Conservation (phyloP, 2,888 invertebrate species). For the Opisthograptis luteolata region DNA sequence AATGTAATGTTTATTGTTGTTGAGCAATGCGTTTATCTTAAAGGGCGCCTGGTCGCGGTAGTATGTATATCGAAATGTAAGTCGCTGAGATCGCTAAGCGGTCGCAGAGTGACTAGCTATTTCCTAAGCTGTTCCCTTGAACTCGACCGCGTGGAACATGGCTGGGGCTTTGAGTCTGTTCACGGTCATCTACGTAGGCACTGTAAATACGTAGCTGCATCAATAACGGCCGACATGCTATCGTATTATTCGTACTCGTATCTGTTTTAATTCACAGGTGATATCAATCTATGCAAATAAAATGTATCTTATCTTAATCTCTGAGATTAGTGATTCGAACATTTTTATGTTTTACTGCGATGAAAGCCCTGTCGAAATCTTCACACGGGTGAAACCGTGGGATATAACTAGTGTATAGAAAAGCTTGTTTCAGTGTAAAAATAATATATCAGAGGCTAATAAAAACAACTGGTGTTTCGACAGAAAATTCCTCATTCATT, state of each 20-base stretch:
- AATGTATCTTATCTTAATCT: too few relatives aligned
- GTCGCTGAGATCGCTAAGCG: constrained; percentile 13
- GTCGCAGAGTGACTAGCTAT: constrained; percentile 12
- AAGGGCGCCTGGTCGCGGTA: constrained; percentile 7
- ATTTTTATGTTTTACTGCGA: too few relatives aligned
- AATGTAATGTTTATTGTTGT: constrained; percentile 33
- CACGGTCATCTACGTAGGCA: constrained; percentile 40
- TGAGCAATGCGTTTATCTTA: constrained; percentile 29
- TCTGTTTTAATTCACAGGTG: constrained; percentile 11
- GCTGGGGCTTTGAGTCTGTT: constrained; percentile 32
- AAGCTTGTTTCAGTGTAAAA: too few relatives aligned
- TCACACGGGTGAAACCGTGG: too few relatives aligned
- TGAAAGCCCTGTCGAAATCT: too few relatives aligned
- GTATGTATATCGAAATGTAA: constrained; percentile 7
- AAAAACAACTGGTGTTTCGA: too few relatives aligned
- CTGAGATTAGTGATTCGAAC: too few relatives aligned
- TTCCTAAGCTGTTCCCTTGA: constrained; percentile 48
- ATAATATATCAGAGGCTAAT: too few relatives aligned
- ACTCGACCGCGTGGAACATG: constrained; percentile 48
- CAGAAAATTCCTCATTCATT: too few relatives aligned
- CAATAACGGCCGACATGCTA: constrained; percentile 32
- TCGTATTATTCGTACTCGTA: too few relatives aligned
- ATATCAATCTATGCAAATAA: background rate
- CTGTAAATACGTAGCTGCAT: constrained; percentile 21
- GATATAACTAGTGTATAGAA: too few relatives aligned